These are phyloP conservation scores for Grapholita molesta DNA, from an alignment of 1,140 invertebrate species.

Conservation along the genomic window DNA sequence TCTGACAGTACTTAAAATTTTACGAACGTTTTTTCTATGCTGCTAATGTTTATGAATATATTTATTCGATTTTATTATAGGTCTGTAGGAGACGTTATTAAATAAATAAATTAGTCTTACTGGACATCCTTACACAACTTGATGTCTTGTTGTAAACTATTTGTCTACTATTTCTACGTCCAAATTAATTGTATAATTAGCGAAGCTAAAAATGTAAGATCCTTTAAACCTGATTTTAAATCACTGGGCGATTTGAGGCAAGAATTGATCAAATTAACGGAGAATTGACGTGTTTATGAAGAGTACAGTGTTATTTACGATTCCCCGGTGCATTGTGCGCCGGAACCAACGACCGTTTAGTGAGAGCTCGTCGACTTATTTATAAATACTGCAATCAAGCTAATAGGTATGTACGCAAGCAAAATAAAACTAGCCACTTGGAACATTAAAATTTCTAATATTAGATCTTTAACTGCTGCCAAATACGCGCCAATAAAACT, in stretches of 20 bases:
- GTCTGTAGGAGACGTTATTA: too few species aligned
- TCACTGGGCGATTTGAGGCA: neutral
- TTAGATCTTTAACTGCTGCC: conserved; percentile 46
- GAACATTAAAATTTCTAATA: conserved; percentile 44
- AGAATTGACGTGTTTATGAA: conserved; percentile 27
- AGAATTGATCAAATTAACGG: neutral
- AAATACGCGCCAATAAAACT: conserved; percentile 37
- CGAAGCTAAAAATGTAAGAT: neutral
- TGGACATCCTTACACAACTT: too few species aligned
- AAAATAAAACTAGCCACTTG: conserved; percentile 27
- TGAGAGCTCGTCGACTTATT: conserved; percentile 41
- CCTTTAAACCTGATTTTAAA: neutral
- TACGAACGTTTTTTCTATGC: neutral
- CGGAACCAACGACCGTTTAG: conserved; percentile 37
- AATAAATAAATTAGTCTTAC: too few species aligned
- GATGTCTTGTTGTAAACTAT: too few species aligned
- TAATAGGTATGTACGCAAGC: conserved; percentile 31
- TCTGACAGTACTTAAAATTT: neutral
- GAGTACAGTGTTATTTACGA: conserved; percentile 1
- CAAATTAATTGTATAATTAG: neutral
- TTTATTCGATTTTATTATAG: too few species aligned
- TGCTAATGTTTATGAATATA: neutral
- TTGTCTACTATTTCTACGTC: neutral
- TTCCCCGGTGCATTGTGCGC: neutral
- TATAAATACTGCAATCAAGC: conserved; percentile 19